phyloP scores from a whole-genome alignment of 2,888 invertebrate genomes.

The Seira ritae region DNA sequence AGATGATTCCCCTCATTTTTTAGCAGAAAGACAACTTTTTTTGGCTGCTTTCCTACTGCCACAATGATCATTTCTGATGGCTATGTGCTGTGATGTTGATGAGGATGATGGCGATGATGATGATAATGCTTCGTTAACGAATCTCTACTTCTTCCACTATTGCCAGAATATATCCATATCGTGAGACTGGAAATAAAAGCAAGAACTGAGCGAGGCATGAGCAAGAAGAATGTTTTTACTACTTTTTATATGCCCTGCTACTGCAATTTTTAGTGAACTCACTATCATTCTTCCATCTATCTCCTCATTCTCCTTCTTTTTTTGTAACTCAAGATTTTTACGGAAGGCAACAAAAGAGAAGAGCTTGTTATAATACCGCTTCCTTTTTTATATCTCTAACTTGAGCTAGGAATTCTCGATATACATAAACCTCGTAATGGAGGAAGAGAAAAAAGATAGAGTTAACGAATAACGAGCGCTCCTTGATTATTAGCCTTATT shows the following conservation, averaged over 20 bases:
- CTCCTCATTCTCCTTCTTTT: constrained; percentile 21
- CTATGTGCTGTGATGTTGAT: no score
- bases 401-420: no score
- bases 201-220: no score
- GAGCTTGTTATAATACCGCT: no score
- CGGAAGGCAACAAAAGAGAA: background rate
- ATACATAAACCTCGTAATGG: background rate
- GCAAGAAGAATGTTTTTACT: constrained; percentile 40
- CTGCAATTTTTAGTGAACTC: background rate
- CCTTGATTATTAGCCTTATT: constrained; percentile 61
- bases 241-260: constrained; percentile 26
- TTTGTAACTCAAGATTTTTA: constrained; percentile 49
- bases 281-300: constrained; percentile 32
- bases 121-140: constrained; percentile 57
- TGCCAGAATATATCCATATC: background rate
- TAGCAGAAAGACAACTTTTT: constrained; percentile 52
- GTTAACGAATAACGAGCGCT: constrained; percentile 60
- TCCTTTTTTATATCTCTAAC: no score
- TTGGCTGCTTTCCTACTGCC: constrained; percentile 40
- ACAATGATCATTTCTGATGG: no score
- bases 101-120: constrained; percentile 2
- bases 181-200: constrained; percentile 56
- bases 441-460: constrained; percentile 48
- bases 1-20: constrained; percentile 43
- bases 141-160: constrained; percentile 37